Conservation (phyloP, 2,888 invertebrate species). For the Zelleria hepariella region DNA sequence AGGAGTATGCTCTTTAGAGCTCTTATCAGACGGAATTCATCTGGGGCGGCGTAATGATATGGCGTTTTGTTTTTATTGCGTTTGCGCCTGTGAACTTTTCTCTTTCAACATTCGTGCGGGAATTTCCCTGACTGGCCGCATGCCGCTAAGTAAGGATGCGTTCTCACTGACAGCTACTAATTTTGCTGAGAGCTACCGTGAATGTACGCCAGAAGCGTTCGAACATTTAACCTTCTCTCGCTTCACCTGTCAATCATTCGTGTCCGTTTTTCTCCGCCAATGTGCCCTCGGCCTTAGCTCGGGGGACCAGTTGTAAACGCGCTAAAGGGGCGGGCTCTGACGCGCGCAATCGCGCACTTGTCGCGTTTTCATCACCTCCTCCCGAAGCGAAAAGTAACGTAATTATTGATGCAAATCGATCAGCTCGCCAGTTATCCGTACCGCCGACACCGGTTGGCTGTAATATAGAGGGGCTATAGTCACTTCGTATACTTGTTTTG, state of each 20-base stretch:
- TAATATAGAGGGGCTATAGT: background rate
- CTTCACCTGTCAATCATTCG: too few species aligned
- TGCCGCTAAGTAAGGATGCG: background rate
- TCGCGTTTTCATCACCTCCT: constrained; percentile 69
- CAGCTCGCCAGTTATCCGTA: constrained; percentile 59
- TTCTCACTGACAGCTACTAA: too few species aligned
- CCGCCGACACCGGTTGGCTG: constrained; percentile 15
- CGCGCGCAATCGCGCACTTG: constrained; percentile 61
- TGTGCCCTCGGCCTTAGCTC: too few species aligned
- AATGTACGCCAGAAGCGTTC: too few species aligned
- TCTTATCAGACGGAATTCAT: constrained; percentile 16
- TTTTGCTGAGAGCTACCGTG: too few species aligned
- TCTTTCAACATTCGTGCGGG: background rate
- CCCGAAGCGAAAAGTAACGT: constrained; percentile 59
- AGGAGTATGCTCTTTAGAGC: constrained; percentile 20
- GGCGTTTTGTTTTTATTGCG: background rate
- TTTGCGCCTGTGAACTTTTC: background rate
- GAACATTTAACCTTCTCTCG: too few species aligned
- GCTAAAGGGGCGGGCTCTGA: constrained; percentile 54
- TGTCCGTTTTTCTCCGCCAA: too few species aligned
- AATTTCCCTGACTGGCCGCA: background rate
- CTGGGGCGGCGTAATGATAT: background rate
- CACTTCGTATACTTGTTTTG: background rate
- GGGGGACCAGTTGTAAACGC: constrained; percentile 16
- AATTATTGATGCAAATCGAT: constrained; percentile 71